Evolutionary conservation across 2,113 vertebrate genomes (phyloP), one percentile per base, ranked within the genome.

Genomic region (Calidris pugnax): DNA sequence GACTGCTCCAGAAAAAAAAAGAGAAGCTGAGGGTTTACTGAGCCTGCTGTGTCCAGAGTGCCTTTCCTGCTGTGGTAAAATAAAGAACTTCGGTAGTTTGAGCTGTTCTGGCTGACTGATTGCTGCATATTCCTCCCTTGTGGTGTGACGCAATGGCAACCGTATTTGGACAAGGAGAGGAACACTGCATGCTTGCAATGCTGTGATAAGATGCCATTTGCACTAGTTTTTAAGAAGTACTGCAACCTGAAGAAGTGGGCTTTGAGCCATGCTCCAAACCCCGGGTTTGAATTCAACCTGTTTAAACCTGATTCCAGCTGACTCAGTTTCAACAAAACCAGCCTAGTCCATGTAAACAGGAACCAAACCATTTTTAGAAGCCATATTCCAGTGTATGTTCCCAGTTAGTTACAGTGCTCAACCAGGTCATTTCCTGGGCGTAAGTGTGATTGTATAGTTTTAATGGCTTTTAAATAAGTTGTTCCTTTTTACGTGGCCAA

Each of bases 181-280:
- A 96, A 95, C 89, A 85, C 87, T 96, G 97, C 96, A 93, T 83
- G 93, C 96, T 98, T 98, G 96, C 95, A 97, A 98, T 97, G 98
- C 97, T 98, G 97, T 98, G 96, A 98, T 97, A 95, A 96, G 97
- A 97, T 97, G 89, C 95, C 95, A 97, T 98, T 98, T 98, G 98
- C 98, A 98, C 98, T 98, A 98, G 97, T 97, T 97, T 97, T 95
- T 96, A 81, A 67, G 64, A 97, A 98, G 94, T 98, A 96, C 97
- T 98, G 97, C 97, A 92, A 97, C 96, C 96, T 98, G 97, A 97
- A 98, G 97, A 97, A 95, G 66, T 94, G 94, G 95, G 95, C 90
- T 97, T 93, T 95, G 57, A 89, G 66, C 92, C 84, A 55, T 95
- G 90, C 91, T 90, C 89, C 81, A 94, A 92, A 85, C 76, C 76